phyloP scores from a whole-genome alignment of 2,888 invertebrate species.

The Caenorhabditis zanzibari region DNA sequence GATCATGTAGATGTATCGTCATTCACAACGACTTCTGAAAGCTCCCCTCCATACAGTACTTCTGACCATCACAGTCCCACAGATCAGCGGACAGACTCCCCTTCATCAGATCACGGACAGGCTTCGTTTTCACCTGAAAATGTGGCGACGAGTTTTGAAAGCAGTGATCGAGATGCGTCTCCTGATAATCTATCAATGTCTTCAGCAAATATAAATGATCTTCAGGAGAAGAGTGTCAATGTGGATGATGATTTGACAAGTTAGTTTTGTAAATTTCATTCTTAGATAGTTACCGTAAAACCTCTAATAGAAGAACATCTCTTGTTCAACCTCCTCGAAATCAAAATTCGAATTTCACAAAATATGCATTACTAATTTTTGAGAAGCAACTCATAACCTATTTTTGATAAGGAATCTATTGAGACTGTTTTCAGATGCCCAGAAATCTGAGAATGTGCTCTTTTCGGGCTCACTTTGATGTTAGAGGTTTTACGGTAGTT shows the following conservation, averaged over 20 bases:
- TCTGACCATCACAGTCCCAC: conserved; percentile 66
- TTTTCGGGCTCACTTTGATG: too few relatives aligned
- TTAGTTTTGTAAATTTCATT: conserved; percentile 40
- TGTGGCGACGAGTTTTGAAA: conserved; percentile 66
- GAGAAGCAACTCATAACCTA: too few relatives aligned
- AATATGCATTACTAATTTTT: too few relatives aligned
- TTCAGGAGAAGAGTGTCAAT: conserved; percentile 34
- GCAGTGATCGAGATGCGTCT: conserved; percentile 71
- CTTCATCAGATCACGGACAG: conserved; percentile 62
- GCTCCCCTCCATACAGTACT: conserved; percentile 59
- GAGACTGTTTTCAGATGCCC: too few relatives aligned
- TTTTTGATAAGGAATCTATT: too few relatives aligned
- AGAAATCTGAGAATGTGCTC: too few relatives aligned
- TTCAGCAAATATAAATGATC: conserved; percentile 61
- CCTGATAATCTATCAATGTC: conserved; percentile 73
- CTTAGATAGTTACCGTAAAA: neutral
- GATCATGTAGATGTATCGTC: conserved; percentile 58
- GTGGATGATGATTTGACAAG: conserved; percentile 68
- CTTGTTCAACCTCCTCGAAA: too few relatives aligned
- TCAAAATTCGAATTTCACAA: too few relatives aligned
- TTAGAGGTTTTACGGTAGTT: neutral
- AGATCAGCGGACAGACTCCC: conserved; percentile 69
- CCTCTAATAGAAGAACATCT: too few relatives aligned
- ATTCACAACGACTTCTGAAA: conserved; percentile 67
- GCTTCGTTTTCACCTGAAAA: conserved; percentile 63